Base-by-base conservation (phyloP, 2,113 vertebrate genomes). In the Hemiprocne comata region DNA sequence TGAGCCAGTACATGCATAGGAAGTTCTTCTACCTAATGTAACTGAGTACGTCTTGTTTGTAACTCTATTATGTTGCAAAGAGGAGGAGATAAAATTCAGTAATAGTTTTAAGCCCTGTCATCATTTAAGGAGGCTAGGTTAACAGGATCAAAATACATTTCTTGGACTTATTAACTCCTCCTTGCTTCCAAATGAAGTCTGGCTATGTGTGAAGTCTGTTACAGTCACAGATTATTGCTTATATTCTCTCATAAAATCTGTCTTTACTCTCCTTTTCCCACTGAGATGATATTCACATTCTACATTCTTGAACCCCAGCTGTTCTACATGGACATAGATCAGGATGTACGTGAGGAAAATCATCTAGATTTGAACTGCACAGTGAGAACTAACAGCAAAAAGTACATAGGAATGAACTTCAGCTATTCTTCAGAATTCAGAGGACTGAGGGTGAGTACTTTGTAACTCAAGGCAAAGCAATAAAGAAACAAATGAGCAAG, bases 401-500 rank as follows among this genome's bases (percentile, higher is more conserved):
- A 38, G 23, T 36, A 70, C 2, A 17, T 14, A 29, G 28, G 34
- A 73, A 76, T 53, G 29, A 94, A 91, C 24, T 73, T 89, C 0
- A 89, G n/a, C 31, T 87, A 50, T 38, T 74, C 62, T 79, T 89
- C 73, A 87, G 55, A 85, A 80, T 50, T 73, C 42, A 44, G 36
- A 12, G 50, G 50, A 76, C 21, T 55, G 21, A 79, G 34, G 13
- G 28, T 5, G 20, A 57, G 60, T 70, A 74, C 82, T 94, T 46
- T 57, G 57, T 81, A 88, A 89, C 53, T 74, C 46, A 78, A 84
- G 44, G 51, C 33, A 90, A 95, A 90, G 91, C 54, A 91, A 94
- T 87, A 93, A 95, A 70, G 78, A 94, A 96, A 95, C 44, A 75
- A 95, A 96, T 95, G 90, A 95, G 72, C 69, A 87, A 88, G 64